Conservation (phyloP, 2,797 vertebrate species). For the Melopsittacus undulatus region DNA sequence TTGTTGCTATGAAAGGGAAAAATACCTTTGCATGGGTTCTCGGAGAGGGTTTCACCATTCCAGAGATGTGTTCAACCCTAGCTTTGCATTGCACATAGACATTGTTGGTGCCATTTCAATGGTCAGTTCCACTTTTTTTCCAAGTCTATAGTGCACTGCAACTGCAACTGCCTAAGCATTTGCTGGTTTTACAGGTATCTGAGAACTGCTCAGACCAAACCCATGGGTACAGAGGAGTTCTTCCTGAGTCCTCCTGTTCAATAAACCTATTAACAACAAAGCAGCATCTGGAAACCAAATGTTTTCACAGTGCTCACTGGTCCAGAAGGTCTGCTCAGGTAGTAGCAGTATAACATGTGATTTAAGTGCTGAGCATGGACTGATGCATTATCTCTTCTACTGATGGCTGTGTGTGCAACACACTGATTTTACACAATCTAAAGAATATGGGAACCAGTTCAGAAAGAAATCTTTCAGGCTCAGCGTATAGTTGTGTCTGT, state of each 20-base stretch:
- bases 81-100: neutral
- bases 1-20: neutral
- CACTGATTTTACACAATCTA: neutral
- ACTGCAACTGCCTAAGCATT: neutral
- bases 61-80: accelerated
- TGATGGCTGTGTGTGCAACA: neutral
- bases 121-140: neutral
- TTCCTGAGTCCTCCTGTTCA: neutral
- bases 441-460: neutral
- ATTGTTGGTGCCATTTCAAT: neutral
- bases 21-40: accelerated
- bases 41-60: neutral
- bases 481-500: neutral
- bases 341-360: neutral
- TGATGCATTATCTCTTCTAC: neutral
- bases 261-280: neutral
- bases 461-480: neutral
- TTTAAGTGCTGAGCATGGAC: neutral
- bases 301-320: neutral
- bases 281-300: neutral
- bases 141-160: neutral
- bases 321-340: neutral
- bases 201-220: neutral
- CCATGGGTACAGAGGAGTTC: neutral
- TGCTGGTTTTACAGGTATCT: neutral